Base-by-base conservation (phyloP, 2,888 invertebrate species). In the Nymphalis urticae region DNA sequence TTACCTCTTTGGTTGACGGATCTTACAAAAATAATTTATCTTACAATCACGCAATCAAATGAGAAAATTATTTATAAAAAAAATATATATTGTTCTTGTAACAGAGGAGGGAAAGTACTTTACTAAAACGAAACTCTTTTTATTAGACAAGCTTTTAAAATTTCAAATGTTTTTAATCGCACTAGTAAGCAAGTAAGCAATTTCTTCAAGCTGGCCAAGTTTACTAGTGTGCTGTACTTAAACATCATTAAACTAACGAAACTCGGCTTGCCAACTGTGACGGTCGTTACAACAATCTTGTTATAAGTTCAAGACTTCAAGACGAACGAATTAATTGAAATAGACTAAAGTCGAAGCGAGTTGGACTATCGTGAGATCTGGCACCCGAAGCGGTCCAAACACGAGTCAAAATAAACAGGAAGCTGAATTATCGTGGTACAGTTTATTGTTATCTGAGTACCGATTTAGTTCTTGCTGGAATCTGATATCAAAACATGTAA, bases 241-340 rank as follows among this genome's bases (percentile, higher is more conserved):
- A 62, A 62, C 68, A 54, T 64, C 54, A 63, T 64, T 60, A 66
- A 64, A 56, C 61, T 19, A 60, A 64, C 48, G 32, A 68, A 73
- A 64, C 56, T 62, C 58, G 27, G 54, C 66, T 62, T 21, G 62
- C 59, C 56, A 66, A 66, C 62, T 66, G 66, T 48, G 66, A 56
- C 47, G 56, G 67, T 54, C 64, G 69, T 70, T 67, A 67, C 68
- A 56, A 63, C 67, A 68, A 66, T 71, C 71, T 75, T 72, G 66
- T 75, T 73, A 74, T 70, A 74, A 74, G 69, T 72, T 72, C 51
- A 63, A 69, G 69, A 64, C 60, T 70, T 69, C 62, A 66, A 71
- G 69, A 21, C 21, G 21, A 68, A 59, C 59, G 66, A 71, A 65
- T 69, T 67, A 71, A 74, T 70, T 73, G 72, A 70, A 68, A 74